Percentiles rank a stretch among this genome's conserved stretches.
Conservation (phyloP, 2,888 invertebrate genomes). For the Epinotia brunnichana region DNA sequence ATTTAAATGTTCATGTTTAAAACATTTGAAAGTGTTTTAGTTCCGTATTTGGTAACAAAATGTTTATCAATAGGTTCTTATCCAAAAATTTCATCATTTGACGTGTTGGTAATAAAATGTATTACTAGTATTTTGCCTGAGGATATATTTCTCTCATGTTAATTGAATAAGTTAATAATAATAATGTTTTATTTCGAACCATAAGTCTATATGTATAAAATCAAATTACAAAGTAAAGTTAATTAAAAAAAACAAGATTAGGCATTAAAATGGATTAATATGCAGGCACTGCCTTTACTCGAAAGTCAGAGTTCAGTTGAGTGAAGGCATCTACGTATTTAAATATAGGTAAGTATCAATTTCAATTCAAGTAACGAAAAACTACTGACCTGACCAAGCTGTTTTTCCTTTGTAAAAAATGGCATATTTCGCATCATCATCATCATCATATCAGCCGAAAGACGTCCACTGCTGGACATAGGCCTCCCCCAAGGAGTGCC, state of each 20-base stretch:
- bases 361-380: background rate
- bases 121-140: background rate
- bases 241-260: too few species aligned
- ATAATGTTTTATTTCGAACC: too few species aligned
- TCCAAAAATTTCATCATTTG: background rate
- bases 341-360: conserved; percentile 14
- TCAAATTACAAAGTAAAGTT: too few species aligned
- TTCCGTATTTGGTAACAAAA: background rate
- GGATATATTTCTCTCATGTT: background rate
- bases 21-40: conserved; percentile 4
- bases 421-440: too few species aligned
- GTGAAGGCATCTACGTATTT: background rate
- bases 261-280: too few species aligned
- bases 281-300: too few species aligned
- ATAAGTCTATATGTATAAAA: too few species aligned
- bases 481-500: too few species aligned
- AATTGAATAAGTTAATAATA: background rate
- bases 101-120: background rate
- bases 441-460: too few species aligned
- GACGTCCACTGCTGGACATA: too few species aligned
- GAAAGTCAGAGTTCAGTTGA: too few species aligned
- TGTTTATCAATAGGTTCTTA: background rate
- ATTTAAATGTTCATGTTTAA: conserved; percentile 12
- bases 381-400: background rate
- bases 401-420: too few species aligned